phyloP scores from a whole-genome alignment of 1,140 invertebrate genomes.

The Meloidogyne floridensis region DNA sequence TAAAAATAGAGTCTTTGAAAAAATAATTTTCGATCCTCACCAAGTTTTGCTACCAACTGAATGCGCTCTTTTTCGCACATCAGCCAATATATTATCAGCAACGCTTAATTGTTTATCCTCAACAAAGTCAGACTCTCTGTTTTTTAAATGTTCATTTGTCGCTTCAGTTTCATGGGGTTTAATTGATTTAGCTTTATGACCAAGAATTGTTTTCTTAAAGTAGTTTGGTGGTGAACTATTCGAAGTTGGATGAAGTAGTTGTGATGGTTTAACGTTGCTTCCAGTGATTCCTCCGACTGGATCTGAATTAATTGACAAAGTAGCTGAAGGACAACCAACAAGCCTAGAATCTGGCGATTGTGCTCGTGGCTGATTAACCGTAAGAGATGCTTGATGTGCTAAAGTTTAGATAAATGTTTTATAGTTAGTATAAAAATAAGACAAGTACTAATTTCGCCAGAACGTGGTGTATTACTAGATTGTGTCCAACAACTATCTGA shows the following conservation, averaged over 20 bases:
- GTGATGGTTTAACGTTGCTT: conserved; percentile 10
- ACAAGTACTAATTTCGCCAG: not conserved
- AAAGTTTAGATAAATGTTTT: not conserved
- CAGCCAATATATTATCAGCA: not conserved
- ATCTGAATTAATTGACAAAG: not conserved
- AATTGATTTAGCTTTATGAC: conserved; percentile 14
- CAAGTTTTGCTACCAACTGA: conserved; percentile 39
- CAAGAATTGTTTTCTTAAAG: conserved; percentile 11
- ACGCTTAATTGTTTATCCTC: not conserved
- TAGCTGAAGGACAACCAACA: not conserved
- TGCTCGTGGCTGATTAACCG: conserved; percentile 26
- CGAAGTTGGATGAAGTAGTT: conserved; percentile 20
- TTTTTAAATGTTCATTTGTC: not conserved
- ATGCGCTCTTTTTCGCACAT: conserved; percentile 37
- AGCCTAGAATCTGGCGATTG: conserved; percentile 44
- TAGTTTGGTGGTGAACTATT: conserved; percentile 26
- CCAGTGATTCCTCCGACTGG: conserved; percentile 18
- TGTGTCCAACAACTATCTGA: conserved; percentile 26
- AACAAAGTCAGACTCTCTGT: not conserved
- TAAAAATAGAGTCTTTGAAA: not conserved
- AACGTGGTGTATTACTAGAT: not conserved
- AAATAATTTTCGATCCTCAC: not conserved
- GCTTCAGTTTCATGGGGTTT: conserved; percentile 12
- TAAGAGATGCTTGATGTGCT: not conserved
- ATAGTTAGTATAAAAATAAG: not conserved